A percentile compares a stretch with the other conserved stretches of the same genome.
Evolutionary conservation across 2,797 vertebrate species (phyloP).

Genomic region (Acrossocheilus fasciatus): DNA sequence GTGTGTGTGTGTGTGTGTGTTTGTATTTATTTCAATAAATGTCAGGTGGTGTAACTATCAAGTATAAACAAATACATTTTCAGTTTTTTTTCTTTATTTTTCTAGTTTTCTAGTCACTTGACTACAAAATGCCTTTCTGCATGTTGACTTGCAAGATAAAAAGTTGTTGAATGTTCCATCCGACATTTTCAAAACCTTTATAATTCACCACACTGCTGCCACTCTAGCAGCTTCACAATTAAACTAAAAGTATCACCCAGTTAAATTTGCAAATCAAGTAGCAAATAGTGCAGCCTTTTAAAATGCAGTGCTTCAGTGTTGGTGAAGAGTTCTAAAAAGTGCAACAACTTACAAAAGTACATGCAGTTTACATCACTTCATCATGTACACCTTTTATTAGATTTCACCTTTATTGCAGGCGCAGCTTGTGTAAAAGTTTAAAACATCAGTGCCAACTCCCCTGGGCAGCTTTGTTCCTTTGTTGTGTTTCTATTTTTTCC

Average conservation of each 20-base stretch:
- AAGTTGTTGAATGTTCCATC: not conserved
- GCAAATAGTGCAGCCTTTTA: not conserved
- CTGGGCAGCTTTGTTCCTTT: slow-evolving; percentile 14
- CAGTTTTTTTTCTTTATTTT: not conserved
- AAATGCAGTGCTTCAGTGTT: not conserved
- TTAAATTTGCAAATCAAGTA: slow-evolving; percentile 10
- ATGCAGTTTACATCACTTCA: slow-evolving; percentile 22
- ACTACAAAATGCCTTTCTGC: too few relatives aligned
- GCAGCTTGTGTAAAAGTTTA: not conserved
- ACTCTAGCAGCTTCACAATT: slow-evolving; percentile 1
- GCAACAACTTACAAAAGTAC: slow-evolving; percentile 6
- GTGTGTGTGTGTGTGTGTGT: too few relatives aligned
- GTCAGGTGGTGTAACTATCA: too few relatives aligned
- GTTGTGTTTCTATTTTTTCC: not conserved
- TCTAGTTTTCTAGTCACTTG: not conserved
- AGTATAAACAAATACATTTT: not conserved
- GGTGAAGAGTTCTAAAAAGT: not conserved
- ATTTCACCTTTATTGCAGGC: slow-evolving; percentile 20
- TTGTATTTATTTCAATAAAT: too few relatives aligned
- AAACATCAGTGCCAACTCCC: not conserved
- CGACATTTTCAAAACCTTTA: not conserved
- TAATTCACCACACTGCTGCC: not conserved
- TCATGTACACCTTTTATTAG: not conserved
- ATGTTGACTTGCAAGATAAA: too few relatives aligned
- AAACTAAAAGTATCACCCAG: not conserved